Evolutionary conservation across 2,888 invertebrate genomes (phyloP).

Genomic region (Cancer borealis): DNA sequence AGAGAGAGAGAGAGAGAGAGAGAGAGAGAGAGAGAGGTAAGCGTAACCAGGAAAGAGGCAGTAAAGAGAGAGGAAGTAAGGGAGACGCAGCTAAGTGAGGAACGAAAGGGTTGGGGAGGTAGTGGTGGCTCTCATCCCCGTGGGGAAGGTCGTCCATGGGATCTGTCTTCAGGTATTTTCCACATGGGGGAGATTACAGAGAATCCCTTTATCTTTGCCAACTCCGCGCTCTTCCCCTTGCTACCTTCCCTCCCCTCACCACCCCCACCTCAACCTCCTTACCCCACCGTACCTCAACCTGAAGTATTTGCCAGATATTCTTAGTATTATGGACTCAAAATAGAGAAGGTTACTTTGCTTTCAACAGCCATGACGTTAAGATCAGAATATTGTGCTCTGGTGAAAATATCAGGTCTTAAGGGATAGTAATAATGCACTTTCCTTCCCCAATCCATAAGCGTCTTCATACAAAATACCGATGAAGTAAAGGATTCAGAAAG

Average conservation of each 20-base stretch:
- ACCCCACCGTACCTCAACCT: not conserved
- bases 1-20: slow-evolving; percentile 27
- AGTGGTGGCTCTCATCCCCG: not conserved
- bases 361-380: too few species aligned
- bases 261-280: not conserved
- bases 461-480: too few species aligned
- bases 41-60: not conserved
- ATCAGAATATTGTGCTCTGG: too few species aligned
- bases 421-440: too few species aligned
- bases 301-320: too few species aligned
- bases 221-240: not conserved
- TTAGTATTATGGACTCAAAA: too few species aligned
- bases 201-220: not conserved
- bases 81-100: not conserved
- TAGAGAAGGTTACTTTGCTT: too few species aligned
- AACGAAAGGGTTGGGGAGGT: not conserved
- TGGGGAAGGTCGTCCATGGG: not conserved
- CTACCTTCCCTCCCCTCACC: not conserved
- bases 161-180: slow-evolving; percentile 22
- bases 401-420: too few species aligned
- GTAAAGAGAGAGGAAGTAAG: not conserved
- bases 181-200: not conserved
- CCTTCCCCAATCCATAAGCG: too few species aligned
- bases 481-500: too few species aligned
- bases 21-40: slow-evolving; percentile 16